Base-by-base conservation (phyloP, 2,797 vertebrate species). In the Pangasius djambal region DNA sequence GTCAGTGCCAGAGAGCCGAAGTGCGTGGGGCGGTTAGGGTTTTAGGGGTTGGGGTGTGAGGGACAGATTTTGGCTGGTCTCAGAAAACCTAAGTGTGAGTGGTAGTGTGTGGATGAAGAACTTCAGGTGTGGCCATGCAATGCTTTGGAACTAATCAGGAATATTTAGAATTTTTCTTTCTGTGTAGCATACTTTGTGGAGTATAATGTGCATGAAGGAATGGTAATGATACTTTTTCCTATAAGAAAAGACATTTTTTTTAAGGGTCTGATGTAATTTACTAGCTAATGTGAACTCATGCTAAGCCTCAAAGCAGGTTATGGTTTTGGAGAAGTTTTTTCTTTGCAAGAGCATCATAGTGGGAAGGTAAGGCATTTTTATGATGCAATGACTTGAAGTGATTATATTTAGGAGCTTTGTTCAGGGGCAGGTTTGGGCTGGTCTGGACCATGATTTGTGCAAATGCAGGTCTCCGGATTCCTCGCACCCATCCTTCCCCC, bases 241-340 rank as follows among this genome's bases (percentile, higher is more conserved):
- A 8, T 13, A 37, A 70, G 74, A 69, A 34, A 13, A 67, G n/a
- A 18, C 20, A 52, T 57, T 63, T 18, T 83, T 75, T 79, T 87
- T 67, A 87, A 55, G 69, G 15, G 50, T 57, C 79, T 89, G 78
- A 89, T 86, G 83, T 81, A 86, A 87, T 86, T 86, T 89, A 75
- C 69, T 75, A 31, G 57, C 6, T 65, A 88, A 55, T 34, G 74
- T 79, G 70, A 81, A 81, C 65, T 81, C 63, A 48, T 28, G 34
- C n/a, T 69, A 61, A 70, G 48, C 57, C 57, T 83, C 57, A 86
- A 86, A 74, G 57, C 70, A 44, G 70, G 16, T 57, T 69, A 13
- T 15, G 34, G 31, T 75, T 48, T 15, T 86, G 44, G 31, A 65
- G 57, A 75, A 74, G 7, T n/a, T 81, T 81, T 37, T 22, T 61